These are phyloP conservation scores for Zaprionus nigranus DNA, from an alignment of 1,140 invertebrate species.

Conservation along the genomic window DNA sequence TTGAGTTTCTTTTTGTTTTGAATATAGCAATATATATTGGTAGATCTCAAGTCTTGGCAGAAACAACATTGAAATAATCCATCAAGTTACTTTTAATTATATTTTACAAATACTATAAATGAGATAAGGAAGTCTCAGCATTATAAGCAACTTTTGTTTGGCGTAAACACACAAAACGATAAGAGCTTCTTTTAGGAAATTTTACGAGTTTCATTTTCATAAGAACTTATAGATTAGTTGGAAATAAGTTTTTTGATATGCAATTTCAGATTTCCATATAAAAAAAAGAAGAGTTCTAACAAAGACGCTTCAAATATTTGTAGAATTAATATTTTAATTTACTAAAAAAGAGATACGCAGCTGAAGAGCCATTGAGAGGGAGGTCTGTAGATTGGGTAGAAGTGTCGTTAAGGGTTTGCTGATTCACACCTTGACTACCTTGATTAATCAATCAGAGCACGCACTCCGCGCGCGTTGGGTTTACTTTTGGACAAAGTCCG, in stretches of 20 bases:
- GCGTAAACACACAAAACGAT: neutral
- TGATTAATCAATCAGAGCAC: constrained; percentile 22
- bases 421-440: neutral
- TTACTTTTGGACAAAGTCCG: constrained; percentile 4
- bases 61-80: neutral
- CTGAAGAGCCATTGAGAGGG: neutral
- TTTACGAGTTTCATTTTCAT: neutral
- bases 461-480: neutral
- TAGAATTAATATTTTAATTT: constrained; percentile 3
- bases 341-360: neutral
- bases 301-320: neutral
- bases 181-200: neutral
- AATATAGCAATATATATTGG: neutral
- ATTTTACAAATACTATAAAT: neutral
- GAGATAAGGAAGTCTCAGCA: neutral
- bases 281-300: too few species aligned
- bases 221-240: neutral
- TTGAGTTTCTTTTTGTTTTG: neutral
- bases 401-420: neutral
- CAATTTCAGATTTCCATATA: neutral
- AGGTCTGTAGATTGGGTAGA: neutral
- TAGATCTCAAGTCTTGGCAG: neutral
- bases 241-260: neutral
- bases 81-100: neutral
- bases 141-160: neutral